Base-by-base conservation (phyloP, 2,797 vertebrate species). In the Chaetodon trifasciatus region DNA sequence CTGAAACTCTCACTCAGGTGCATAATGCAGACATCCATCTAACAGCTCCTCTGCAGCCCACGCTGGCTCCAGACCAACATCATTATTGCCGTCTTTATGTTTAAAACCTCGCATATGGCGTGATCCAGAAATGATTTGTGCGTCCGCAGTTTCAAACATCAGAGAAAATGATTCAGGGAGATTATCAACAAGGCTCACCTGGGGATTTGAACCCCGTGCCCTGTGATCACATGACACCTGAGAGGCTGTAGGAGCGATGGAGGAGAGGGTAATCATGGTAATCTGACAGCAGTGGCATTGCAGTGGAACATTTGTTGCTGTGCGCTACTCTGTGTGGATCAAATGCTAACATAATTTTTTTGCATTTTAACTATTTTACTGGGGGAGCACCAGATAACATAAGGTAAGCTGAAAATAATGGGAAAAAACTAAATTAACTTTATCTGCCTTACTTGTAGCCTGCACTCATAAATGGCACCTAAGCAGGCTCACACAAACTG, bases 81-180 rank as follows among this genome's bases (percentile, higher is more conserved):
- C 63, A 76, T 76, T 83, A 89, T 78, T 67, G 44, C 69, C 8
- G 5, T 63, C 49, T 70, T 76, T 82, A 79, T 37, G 49, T 86
- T 71, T 82, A 67, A 80, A 81, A 70, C 74, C 65, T 50, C 60
- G 15, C 82, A 85, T 81, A 68, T 81, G 86, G 72, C 70, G 83
- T 81, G 67, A 72, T 17, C 82, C 73, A 39, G 52, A 47, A 64
- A 76, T 81, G 86, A 91, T 90, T 90, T 88, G 82, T 82, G 83
- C 17, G 40, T 60, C 47, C 39, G 15, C 17, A 3, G 39, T 78
- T 87, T 90, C 87, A 77, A 84, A 86, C 81, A 70, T 82, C 65
- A 42, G 64, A 70, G 70, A n/a, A 74, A 79, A 79, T 65, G 74
- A 85, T 83, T 84, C 50, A 40, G 70, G 65, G 57, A 76, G 75